phyloP scores from a whole-genome alignment of 2,888 invertebrate genomes.

The Lepas anatifera region DNA sequence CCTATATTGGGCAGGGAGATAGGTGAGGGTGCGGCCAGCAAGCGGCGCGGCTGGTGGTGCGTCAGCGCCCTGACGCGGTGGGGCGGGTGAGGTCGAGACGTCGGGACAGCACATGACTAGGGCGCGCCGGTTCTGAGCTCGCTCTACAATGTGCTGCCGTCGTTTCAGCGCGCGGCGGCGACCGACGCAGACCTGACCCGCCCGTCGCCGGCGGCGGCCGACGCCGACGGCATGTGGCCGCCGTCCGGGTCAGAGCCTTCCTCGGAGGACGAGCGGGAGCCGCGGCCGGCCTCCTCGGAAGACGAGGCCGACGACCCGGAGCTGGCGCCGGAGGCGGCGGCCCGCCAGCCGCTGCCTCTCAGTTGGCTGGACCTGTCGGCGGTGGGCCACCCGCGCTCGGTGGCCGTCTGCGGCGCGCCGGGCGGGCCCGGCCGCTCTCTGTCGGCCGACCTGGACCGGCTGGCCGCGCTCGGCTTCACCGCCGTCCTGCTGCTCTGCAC shows the following conservation, averaged over 20 bases:
- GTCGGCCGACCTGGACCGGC: conserved; percentile 1
- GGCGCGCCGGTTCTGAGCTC: neutral
- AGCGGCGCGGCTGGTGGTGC: no score
- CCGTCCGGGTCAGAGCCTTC: neutral
- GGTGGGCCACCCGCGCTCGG: conserved; percentile 9
- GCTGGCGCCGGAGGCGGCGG: neutral
- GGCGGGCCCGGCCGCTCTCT: neutral
- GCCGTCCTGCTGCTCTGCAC: conserved; percentile 11
- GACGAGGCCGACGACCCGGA: neutral
- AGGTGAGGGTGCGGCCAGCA: no score
- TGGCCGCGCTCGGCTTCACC: neutral
- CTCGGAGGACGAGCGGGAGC: neutral
- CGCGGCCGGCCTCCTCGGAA: neutral
- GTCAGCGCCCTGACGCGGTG: no score
- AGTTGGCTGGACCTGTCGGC: conserved; percentile 11
- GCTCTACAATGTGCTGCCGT: conserved; percentile 4
- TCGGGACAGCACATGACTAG: neutral
- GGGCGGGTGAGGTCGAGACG: neutral
- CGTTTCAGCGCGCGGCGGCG: neutral
- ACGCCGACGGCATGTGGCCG: neutral
- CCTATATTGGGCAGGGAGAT: no score
- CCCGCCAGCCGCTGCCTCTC: neutral
- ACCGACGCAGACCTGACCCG: neutral
- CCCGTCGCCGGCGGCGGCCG: neutral
- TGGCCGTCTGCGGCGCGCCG: neutral